Evolutionary conservation across 2,888 invertebrate species (phyloP).

Genomic region (Plebejus melissa): DNA sequence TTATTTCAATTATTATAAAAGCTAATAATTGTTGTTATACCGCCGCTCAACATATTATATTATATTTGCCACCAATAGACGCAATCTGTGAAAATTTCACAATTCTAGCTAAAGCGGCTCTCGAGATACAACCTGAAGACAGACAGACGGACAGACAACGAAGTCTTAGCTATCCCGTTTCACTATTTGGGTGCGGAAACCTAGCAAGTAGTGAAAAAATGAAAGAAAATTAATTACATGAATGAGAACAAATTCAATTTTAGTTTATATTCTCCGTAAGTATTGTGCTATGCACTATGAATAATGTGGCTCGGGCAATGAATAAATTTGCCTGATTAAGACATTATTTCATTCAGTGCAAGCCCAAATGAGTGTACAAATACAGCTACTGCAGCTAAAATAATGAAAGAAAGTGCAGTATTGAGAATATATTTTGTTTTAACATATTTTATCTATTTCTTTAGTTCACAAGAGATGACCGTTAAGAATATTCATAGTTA

Average conservation of each 20-base stretch:
- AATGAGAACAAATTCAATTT: background rate
- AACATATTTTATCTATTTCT: background rate
- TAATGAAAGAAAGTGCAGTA: background rate
- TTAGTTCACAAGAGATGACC: no score
- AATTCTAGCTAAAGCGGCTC: no score
- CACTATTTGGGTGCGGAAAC: no score
- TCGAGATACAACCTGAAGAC: no score
- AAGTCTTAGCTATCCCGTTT: no score
- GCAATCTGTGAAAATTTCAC: no score
- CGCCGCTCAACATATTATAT: no score
- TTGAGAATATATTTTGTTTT: background rate
- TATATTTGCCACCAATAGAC: no score
- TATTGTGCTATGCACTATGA: slow-evolving; percentile 34
- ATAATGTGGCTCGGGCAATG: slow-evolving; percentile 42
- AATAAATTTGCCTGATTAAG: slow-evolving; percentile 60
- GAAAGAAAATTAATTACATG: background rate
- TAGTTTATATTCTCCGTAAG: background rate
- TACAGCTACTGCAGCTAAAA: background rate
- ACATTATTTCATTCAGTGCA: slow-evolving; percentile 52
- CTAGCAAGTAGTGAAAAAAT: background rate
- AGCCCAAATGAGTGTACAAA: slow-evolving; percentile 32
- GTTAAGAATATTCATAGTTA: no score
- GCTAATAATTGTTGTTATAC: no score
- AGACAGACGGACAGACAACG: no score
- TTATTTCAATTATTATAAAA: no score